Conservation (phyloP, 1,140 invertebrate genomes). For the Formica exsecta region DNA sequence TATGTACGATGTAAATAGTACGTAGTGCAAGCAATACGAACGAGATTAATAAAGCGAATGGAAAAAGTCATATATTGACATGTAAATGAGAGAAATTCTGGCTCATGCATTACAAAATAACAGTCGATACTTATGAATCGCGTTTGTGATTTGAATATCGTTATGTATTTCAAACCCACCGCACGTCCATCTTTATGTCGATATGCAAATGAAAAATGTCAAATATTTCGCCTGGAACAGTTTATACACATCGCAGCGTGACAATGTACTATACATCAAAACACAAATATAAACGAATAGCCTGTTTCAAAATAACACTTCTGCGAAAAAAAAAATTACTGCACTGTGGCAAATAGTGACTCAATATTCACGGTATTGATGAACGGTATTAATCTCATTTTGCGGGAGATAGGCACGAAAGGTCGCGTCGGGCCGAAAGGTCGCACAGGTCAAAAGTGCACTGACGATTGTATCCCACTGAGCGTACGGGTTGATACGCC, state of each 20-base stretch:
- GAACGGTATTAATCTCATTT: conserved; percentile 48
- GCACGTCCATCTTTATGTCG: conserved; percentile 17
- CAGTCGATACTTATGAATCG: conserved; percentile 16
- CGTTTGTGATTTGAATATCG: conserved; percentile 29
- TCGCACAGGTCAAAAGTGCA: conserved; percentile 57
- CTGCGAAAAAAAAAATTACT: background rate
- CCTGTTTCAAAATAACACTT: background rate
- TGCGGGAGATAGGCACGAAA: conserved; percentile 19
- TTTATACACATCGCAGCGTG: background rate
- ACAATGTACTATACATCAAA: background rate
- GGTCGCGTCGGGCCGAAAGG: conserved; percentile 30
- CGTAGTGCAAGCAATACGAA: background rate
- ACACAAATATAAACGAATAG: background rate
- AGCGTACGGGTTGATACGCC: background rate
- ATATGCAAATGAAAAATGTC: conserved; percentile 41
- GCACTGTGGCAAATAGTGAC: background rate
- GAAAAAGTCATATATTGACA: conserved; percentile 24
- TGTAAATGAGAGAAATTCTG: conserved; percentile 29
- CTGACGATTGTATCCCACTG: background rate
- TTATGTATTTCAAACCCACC: conserved; percentile 21
- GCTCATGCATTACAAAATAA: background rate
- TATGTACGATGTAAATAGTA: conserved; percentile 2
- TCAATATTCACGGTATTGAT: conserved; percentile 10
- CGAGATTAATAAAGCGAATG: conserved; percentile 34
- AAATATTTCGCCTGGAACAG: background rate